Base-by-base conservation (phyloP, 2,113 vertebrate species). In the Catharus fuscescens region DNA sequence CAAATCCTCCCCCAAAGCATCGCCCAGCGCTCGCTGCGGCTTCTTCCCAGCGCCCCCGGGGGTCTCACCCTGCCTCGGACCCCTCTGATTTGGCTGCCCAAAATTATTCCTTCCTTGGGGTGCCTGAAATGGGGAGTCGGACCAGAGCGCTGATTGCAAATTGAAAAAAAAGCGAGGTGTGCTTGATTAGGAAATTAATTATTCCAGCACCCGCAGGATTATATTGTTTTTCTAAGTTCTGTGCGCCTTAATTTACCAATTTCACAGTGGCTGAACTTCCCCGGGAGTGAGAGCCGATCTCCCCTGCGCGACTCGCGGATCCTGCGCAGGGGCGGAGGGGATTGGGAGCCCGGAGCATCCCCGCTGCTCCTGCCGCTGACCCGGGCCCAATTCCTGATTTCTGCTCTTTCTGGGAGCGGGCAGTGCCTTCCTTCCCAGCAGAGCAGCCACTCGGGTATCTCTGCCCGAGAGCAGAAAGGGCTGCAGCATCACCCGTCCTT, bases 171-270 rank as follows among this genome's bases (percentile, higher is more conserved):
- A 86, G 88, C 96, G 96, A 98, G 96, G 97, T 98, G 93, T 92
- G 96, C 95, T 95, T 97, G 97, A 98, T 98, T 98, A 98, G 97
- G 97, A 98, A 97, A 97, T 98, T 98, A 98, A 98, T 98, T 97
- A 97, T 97, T 96, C 84, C 96, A 86, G 94, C 97, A 92, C 97
- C 97, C 96, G 94, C 97, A 97, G 98, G 98, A 97, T 98, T 96
- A 96, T 92, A 95, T 90, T 86, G 81, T 96, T 96, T 97, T 92
- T 86, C 89, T 93, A 97, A 97, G 95, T 98, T 97, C 96, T 95
- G 96, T 88, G 95, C 95, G 94, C 70, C 92, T 88, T 89, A 45
- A 93, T 96, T 94, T 60, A 96, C 91, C 97, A 96, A 98, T 98
- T 98, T 97, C 97, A 98, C 97, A 98, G 97, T 97, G 91, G 19